phyloP scores from a whole-genome alignment of 2,113 vertebrate genomes.

The Pampusana beccarii region DNA sequence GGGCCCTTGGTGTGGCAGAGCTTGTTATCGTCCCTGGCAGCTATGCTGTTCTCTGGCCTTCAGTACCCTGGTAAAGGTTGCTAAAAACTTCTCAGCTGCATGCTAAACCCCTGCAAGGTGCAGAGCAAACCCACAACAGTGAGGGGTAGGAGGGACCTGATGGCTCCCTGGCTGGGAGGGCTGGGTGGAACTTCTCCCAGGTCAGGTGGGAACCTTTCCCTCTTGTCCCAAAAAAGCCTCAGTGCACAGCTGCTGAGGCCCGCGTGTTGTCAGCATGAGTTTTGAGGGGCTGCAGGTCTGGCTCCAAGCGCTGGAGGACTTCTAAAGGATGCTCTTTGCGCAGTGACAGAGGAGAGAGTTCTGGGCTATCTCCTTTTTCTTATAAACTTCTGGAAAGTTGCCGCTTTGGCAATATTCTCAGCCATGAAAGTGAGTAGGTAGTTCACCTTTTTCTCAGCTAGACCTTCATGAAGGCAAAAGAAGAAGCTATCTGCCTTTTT shows the following conservation, averaged over 20 bases:
- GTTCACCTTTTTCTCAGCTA: background rate
- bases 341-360: background rate
- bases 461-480: background rate
- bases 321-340: background rate
- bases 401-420: background rate
- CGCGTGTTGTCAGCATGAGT: accelerated
- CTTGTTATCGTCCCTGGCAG: background rate
- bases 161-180: background rate
- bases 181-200: background rate
- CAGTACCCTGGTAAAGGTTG: accelerated
- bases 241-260: background rate
- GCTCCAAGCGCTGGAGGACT: accelerated
- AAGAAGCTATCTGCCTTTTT: background rate
- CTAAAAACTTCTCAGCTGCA: background rate
- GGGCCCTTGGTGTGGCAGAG: background rate
- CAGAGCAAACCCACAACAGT: background rate
- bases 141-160: background rate
- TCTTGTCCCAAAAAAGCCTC: background rate
- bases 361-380: background rate
- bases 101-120: background rate
- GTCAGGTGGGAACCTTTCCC: background rate
- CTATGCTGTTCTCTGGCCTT: background rate
- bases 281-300: background rate
- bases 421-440: background rate
- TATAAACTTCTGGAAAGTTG: background rate